Evolutionary conservation across 1,140 invertebrate species (phyloP), one percentile per base, ranked within the genome.

Genomic region (Anastrepha obliqua): DNA sequence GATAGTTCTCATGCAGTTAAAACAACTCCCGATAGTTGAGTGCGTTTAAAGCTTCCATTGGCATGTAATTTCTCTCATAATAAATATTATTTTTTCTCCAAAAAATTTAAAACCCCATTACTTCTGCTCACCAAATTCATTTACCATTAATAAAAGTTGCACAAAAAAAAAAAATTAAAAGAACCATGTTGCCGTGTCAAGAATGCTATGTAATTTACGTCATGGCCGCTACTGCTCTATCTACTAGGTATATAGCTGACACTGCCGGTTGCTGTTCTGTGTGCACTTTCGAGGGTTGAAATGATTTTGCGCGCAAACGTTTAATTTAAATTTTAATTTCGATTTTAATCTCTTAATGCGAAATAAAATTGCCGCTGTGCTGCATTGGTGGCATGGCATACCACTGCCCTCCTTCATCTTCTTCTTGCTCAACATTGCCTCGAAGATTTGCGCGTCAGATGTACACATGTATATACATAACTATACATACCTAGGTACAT

Each of bases 321-420:
- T 89, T 89, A 89, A 89, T 89, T 89, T 89, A 89, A 89, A 89
- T 89, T 89, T 89, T 89, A 89, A 89, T 89, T 89, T 89, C 88
- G 88, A 89, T 89, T 87, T 89, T 89, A 89, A 89, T 89, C 88
- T 89, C 88, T 89, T 89, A 89, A 89, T 89, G 88, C 88, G 87
- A 89, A 89, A 89, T 89, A 86, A 89, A 89, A 89, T 89, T 89
- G 88, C 88, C 81, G 78, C 44, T 55, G 74, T 15, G 44, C 74
- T 81, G 58, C 60, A 87, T 86, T 87, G 74, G 86, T 85, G 78
- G 74, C 88, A 70, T 64, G 78, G 55, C 44, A 81, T 62, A 9
- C 44, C 47, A 55, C 44, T 55, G 74, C n/a, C 17, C n/a, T 6
- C 4, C 74, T 13, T 20, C 44, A 29, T 20, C n/a, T 81, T 42